phyloP scores from a whole-genome alignment of 2,888 invertebrate species.

The Malthinus seriepunctatus region DNA sequence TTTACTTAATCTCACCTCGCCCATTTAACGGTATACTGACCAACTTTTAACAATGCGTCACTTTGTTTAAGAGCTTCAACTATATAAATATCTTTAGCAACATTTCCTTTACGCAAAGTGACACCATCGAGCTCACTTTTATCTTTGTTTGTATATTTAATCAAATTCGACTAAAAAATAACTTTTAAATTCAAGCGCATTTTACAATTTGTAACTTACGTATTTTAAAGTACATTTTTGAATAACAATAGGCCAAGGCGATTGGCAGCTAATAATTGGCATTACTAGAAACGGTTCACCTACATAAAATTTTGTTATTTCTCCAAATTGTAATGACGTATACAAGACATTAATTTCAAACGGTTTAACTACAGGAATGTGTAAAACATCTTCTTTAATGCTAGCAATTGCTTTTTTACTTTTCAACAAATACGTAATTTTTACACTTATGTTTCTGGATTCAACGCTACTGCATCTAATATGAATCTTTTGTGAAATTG shows the following conservation, averaged over 20 bases:
- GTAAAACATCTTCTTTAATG: constrained; percentile 63
- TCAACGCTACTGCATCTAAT: constrained; percentile 66
- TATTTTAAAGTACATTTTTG: constrained; percentile 67
- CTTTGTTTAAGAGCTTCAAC: constrained; percentile 50
- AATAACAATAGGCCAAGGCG: constrained; percentile 72
- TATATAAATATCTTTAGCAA: constrained; percentile 59
- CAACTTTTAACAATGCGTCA: constrained; percentile 57
- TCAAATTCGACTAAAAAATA: constrained; percentile 38
- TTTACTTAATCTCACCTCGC: constrained; percentile 52
- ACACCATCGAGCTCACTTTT: constrained; percentile 52
- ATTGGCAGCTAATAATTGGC: constrained; percentile 69
- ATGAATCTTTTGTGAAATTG: constrained; percentile 56
- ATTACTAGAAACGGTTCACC: constrained; percentile 71
- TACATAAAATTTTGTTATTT: constrained; percentile 67
- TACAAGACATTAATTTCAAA: constrained; percentile 71
- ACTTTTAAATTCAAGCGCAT: neutral
- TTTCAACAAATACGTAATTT: constrained; percentile 60
- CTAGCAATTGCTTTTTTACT: constrained; percentile 49
- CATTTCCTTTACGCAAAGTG: constrained; percentile 56
- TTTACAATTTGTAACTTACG: too few relatives aligned
- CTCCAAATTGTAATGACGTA: constrained; percentile 67
- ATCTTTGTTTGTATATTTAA: constrained; percentile 42
- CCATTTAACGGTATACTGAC: constrained; percentile 61
- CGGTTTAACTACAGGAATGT: constrained; percentile 68
- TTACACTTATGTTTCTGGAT: constrained; percentile 59